Conservation (phyloP, 2,888 invertebrate species). For the Portevinia maculata region DNA sequence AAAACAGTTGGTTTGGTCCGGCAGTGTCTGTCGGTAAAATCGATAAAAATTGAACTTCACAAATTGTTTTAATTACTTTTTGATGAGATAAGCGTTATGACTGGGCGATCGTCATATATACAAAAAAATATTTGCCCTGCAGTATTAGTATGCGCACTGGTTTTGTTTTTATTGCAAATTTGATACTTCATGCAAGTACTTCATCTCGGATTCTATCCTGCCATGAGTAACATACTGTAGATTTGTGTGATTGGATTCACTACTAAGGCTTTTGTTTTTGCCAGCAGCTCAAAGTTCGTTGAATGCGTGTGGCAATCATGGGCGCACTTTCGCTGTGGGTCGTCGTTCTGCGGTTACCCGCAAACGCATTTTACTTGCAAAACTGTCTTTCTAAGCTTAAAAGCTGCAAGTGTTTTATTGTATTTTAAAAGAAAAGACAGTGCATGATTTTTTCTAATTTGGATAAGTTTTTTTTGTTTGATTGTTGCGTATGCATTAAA, state of each 20-base stretch:
- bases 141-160: conserved; percentile 5
- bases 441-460: too few species aligned
- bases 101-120: background rate
- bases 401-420: too few species aligned
- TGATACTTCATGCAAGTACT: too few species aligned
- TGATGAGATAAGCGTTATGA: conserved; percentile 50
- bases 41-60: conserved; percentile 62
- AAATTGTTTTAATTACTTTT: conserved; percentile 45
- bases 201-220: too few species aligned
- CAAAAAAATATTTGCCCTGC: conserved; percentile 29
- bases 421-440: too few species aligned
- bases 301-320: conserved; percentile 9
- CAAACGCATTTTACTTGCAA: background rate
- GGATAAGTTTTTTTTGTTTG: too few species aligned
- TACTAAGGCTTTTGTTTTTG: too few species aligned
- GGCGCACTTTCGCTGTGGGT: background rate
- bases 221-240: too few species aligned
- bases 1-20: background rate
- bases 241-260: too few species aligned
- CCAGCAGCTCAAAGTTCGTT: background rate
- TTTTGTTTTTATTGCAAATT: conserved; percentile 17
- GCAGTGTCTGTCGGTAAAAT: conserved; percentile 64
- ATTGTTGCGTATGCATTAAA: too few species aligned
- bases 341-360: conserved; percentile 26
- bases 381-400: too few species aligned